Evolutionary conservation across 2,888 invertebrate species (phyloP).

Genomic region (Dynastes tityus): DNA sequence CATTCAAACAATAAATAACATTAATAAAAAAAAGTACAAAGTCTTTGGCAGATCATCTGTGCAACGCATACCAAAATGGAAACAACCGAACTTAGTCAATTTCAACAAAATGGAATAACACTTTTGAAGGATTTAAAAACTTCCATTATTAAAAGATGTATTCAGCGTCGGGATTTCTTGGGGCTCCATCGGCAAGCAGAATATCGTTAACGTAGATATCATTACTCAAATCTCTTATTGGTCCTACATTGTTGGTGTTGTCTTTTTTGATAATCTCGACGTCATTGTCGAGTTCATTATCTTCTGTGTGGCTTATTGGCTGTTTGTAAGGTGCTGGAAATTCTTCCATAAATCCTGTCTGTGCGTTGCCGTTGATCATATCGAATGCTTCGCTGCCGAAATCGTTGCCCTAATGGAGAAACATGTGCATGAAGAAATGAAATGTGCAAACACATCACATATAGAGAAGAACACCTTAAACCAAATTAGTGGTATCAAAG

Average conservation of each 20-base stretch:
- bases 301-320: constrained; percentile 6
- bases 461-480: background rate
- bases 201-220: constrained; percentile 58
- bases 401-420: constrained; percentile 57
- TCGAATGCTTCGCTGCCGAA: constrained; percentile 64
- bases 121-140: background rate
- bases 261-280: constrained; percentile 2
- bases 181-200: constrained; percentile 58
- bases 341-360: constrained; percentile 10
- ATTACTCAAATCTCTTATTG: constrained; percentile 55
- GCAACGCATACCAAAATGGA: background rate
- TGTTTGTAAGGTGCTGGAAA: constrained; percentile 33
- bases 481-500: background rate
- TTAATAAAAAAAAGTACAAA: constrained; percentile 40
- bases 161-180: constrained; percentile 65
- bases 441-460: constrained; percentile 44
- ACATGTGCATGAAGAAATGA: constrained; percentile 63
- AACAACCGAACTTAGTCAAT: constrained; percentile 30
- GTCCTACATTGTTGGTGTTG: constrained; percentile 18
- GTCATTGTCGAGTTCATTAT: constrained; percentile 19
- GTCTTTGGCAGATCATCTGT: constrained; percentile 41
- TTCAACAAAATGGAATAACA: background rate
- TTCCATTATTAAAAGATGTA: constrained; percentile 21
- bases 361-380: constrained; percentile 50
- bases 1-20: constrained; percentile 46